Conservation (phyloP, 2,113 vertebrate genomes). For the Anarrhichthys ocellatus region DNA sequence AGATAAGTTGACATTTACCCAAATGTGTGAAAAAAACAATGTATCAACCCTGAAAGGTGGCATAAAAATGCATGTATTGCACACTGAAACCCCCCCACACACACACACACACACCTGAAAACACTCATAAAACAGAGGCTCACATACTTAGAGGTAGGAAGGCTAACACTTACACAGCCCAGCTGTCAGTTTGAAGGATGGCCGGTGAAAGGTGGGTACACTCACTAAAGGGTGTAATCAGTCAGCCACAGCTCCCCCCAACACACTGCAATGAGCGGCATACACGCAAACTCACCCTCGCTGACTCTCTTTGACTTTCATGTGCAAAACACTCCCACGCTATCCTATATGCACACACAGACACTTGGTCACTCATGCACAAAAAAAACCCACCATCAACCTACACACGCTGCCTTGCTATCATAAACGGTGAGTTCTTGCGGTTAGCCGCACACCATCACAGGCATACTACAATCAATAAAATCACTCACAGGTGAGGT, state of each 20-base stretch:
- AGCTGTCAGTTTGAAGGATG: constrained; percentile 63
- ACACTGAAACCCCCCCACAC: not conserved
- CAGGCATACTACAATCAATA: constrained; percentile 37
- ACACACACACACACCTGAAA: not conserved
- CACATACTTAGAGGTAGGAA: constrained; percentile 21
- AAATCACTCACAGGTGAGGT: constrained; percentile 22
- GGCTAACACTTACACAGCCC: constrained; percentile 26
- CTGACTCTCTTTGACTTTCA: not conserved
- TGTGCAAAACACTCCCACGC: not conserved
- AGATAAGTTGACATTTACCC: not conserved
- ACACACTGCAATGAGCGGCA: constrained; percentile 6
- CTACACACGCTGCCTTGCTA: not conserved
- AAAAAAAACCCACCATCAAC: not conserved
- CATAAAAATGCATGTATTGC: not conserved
- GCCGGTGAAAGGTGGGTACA: constrained; percentile 52
- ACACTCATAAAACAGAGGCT: constrained; percentile 17
- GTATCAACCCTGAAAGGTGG: not conserved
- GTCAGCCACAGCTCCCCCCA: constrained; percentile 49
- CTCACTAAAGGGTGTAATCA: constrained; percentile 64
- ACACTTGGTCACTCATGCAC: not conserved
- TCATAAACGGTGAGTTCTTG: constrained; percentile 1
- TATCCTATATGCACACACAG: not conserved
- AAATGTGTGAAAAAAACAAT: not conserved
- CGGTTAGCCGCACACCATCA: constrained; percentile 9
- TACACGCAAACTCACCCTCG: not conserved